phyloP scores from a whole-genome alignment of 1,140 invertebrate genomes.

The Bombus sibiricus region DNA sequence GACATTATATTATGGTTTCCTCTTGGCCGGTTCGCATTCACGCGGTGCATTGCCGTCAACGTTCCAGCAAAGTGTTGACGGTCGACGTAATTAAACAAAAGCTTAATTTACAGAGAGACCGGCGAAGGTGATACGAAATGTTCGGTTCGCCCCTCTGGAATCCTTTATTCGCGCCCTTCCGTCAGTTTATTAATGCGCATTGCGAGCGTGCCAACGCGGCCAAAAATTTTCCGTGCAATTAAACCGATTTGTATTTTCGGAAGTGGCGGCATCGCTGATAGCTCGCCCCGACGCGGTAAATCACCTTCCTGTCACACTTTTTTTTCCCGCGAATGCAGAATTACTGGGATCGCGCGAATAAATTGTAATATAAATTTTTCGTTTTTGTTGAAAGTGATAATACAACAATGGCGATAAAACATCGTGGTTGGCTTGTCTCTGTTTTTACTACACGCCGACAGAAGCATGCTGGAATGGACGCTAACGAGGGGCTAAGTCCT shows the following conservation, averaged over 20 bases:
- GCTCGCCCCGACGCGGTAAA: constrained; percentile 25
- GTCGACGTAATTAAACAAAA: constrained; percentile 67
- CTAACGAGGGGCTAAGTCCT: not conserved
- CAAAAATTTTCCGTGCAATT: constrained; percentile 70
- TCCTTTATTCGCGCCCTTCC: constrained; percentile 63
- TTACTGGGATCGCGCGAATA: constrained; percentile 13
- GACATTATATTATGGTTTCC: constrained; percentile 53
- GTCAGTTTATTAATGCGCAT: constrained; percentile 68
- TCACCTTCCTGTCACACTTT: constrained; percentile 9
- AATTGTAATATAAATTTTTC: constrained; percentile 37
- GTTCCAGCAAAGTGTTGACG: constrained; percentile 34
- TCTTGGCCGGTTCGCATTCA: constrained; percentile 10
- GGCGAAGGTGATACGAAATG: constrained; percentile 51
- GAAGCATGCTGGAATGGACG: not conserved
- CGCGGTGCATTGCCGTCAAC: constrained; percentile 39
- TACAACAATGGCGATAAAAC: constrained; percentile 28
- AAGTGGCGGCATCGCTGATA: constrained; percentile 46
- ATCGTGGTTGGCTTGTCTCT: not conserved
- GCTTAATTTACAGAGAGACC: constrained; percentile 55
- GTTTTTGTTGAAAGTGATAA: constrained; percentile 2
- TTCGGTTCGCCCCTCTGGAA: constrained; percentile 35
- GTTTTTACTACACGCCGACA: not conserved
- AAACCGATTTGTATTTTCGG: constrained; percentile 65
- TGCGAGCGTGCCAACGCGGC: constrained; percentile 53
- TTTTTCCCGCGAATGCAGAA: not conserved